Conservation (phyloP, 2,113 vertebrate species). For the Synodontis membranacea region DNA sequence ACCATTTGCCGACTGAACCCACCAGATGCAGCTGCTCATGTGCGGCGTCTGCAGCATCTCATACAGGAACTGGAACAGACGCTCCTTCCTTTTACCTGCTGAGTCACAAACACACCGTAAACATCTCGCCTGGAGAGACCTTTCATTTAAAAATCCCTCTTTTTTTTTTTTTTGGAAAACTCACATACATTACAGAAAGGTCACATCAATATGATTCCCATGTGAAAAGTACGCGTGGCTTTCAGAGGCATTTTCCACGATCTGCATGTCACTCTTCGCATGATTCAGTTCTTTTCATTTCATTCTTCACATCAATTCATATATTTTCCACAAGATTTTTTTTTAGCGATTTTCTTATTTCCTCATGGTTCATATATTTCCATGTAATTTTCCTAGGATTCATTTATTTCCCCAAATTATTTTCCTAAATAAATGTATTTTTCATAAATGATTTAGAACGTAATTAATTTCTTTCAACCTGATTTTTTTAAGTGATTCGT, state of each 20-base stretch:
- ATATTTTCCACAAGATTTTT: not conserved
- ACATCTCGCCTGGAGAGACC: not conserved
- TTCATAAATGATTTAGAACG: not conserved
- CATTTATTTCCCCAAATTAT: not conserved
- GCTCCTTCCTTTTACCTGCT: conserved; percentile 77
- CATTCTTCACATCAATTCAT: not conserved
- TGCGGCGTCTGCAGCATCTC: conserved; percentile 79
- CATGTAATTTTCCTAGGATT: not conserved
- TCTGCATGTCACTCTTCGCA: not conserved
- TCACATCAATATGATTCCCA: not conserved
- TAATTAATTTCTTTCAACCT: not conserved
- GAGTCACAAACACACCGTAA: not conserved
- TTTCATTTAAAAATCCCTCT: not conserved
- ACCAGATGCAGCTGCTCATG: conserved; percentile 81
- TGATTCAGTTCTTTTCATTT: not conserved
- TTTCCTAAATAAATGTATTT: too few species aligned
- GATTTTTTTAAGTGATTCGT: not conserved
- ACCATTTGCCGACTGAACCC: conserved; percentile 74
- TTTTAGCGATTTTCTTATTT: not conserved
- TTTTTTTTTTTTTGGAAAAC: not conserved
- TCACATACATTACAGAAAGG: not conserved
- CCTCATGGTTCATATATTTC: not conserved
- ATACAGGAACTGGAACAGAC: conserved; percentile 80
- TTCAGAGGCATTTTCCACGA: not conserved
- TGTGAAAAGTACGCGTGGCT: not conserved